A percentile compares a stretch with the other conserved stretches of the same genome.
These are phyloP conservation scores for Sebastes nivosus DNA, from an alignment of 2,797 vertebrate genomes.

Conservation along the genomic window DNA sequence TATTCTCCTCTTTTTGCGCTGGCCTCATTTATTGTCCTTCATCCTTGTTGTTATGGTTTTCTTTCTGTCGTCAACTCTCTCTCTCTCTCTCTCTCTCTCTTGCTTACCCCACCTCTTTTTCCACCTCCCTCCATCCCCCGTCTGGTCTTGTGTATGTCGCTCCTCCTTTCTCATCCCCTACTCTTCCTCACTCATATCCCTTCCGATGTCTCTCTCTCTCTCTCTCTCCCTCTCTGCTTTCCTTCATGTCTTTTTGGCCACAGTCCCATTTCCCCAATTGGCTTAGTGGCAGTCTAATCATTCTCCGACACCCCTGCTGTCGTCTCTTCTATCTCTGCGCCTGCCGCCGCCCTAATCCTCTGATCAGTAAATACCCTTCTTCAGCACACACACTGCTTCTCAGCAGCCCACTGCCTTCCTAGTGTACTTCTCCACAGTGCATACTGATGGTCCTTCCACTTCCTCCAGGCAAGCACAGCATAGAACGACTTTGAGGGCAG, in stretches of 20 bases:
- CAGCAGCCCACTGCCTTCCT: slow-evolving; percentile 33
- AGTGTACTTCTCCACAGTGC: slow-evolving; percentile 37
- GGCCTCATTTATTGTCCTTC: slow-evolving; percentile 35
- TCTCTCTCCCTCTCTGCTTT: slow-evolving; percentile 7
- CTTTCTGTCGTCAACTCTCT: slow-evolving; percentile 22
- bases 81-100: background rate
- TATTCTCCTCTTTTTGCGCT: slow-evolving; percentile 28
- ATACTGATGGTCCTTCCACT: slow-evolving; percentile 41
- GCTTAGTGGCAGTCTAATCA: slow-evolving; percentile 81
- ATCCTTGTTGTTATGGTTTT: slow-evolving; percentile 35
- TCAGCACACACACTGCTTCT: slow-evolving; percentile 49
- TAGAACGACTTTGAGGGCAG: slow-evolving; percentile 18
- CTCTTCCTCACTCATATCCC: slow-evolving; percentile 8
- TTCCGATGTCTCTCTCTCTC: background rate
- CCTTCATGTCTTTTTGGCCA: slow-evolving; percentile 69
- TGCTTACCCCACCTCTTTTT: slow-evolving; percentile 6
- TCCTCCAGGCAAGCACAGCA: slow-evolving; percentile 24
- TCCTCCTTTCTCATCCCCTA: background rate
- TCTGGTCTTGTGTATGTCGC: slow-evolving; percentile 11
- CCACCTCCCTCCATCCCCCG: background rate
- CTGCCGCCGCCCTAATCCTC: slow-evolving; percentile 75
- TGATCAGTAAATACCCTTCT: slow-evolving; percentile 78
- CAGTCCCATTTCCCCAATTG: slow-evolving; percentile 75
- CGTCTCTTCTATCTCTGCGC: slow-evolving; percentile 63
- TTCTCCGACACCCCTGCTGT: slow-evolving; percentile 78